Percentiles rank a stretch among this genome's conserved stretches.
These are phyloP conservation scores for Ictalurus punctatus DNA, from an alignment of 2,113 vertebrate species.

Conservation along the genomic window DNA sequence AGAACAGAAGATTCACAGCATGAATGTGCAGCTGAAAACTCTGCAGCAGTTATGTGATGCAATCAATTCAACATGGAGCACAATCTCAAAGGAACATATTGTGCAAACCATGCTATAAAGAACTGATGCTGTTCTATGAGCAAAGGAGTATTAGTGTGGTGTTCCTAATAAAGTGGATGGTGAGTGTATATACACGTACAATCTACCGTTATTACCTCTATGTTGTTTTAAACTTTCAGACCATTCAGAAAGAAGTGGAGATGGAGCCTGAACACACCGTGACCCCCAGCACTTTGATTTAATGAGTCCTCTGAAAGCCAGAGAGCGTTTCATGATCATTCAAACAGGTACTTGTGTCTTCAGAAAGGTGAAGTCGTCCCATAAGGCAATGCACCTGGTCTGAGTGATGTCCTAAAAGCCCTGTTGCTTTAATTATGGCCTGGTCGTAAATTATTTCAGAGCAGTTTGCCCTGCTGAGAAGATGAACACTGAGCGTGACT, in stretches of 20 bases:
- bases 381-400: background rate
- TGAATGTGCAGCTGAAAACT: background rate
- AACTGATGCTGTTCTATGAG: background rate
- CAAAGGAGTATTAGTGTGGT: background rate
- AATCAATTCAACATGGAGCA: background rate
- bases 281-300: background rate
- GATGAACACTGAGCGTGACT: constrained; percentile 6
- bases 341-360: background rate
- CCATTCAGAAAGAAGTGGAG: background rate
- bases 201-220: background rate
- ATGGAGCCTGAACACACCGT: background rate
- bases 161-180: background rate
- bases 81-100: background rate
- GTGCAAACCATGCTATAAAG: background rate
- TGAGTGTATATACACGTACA: background rate
- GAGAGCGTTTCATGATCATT: background rate
- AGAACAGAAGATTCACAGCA: background rate
- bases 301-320: constrained; percentile 16
- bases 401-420: constrained; percentile 26
- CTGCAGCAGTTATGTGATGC: background rate
- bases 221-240: constrained; percentile 5
- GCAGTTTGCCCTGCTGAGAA: constrained; percentile 11
- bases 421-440: constrained; percentile 31
- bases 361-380: background rate
- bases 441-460: constrained; percentile 33